Percentiles rank a stretch among this genome's conserved stretches.
Evolutionary conservation across 2,888 invertebrate genomes (phyloP).

Genomic region (Torymus auratus): DNA sequence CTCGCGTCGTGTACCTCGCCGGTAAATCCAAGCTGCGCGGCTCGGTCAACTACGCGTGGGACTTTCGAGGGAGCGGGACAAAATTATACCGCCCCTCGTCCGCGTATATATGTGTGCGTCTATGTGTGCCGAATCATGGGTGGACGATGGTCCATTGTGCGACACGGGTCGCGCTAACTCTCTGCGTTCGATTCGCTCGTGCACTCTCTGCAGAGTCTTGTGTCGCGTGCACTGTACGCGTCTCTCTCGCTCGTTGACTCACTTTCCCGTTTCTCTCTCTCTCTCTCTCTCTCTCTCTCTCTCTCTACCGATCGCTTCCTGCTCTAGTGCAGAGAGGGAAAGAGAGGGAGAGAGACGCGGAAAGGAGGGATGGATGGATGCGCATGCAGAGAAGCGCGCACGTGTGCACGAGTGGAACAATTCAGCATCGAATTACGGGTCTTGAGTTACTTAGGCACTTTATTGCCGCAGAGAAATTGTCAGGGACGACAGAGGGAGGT

Average conservation of each 20-base stretch:
- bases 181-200: not conserved
- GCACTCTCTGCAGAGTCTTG: not conserved
- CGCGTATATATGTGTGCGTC: too few species aligned
- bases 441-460: conserved; percentile 14
- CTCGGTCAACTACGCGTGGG: conserved; percentile 18
- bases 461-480: conserved; percentile 1
- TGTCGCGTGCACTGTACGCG: not conserved
- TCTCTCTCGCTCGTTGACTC: conserved; percentile 30
- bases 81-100: conserved; percentile 43
- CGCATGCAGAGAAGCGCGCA: too few species aligned
- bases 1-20: not conserved
- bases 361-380: too few species aligned
- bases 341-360: too few species aligned
- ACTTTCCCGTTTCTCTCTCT: conserved; percentile 21
- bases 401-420: too few species aligned
- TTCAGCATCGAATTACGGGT: conserved; percentile 11
- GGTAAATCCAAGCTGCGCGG: conserved; percentile 16
- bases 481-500: not conserved
- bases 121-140: conserved; percentile 57
- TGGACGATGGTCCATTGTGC: conserved; percentile 44
- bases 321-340: too few species aligned
- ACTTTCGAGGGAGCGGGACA: not conserved
- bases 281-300: conserved; percentile 32
- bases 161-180: conserved; percentile 9
- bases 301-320: conserved; percentile 3